Evolutionary conservation across 2,113 vertebrate genomes (phyloP).

Genomic region (Origma solitaria): DNA sequence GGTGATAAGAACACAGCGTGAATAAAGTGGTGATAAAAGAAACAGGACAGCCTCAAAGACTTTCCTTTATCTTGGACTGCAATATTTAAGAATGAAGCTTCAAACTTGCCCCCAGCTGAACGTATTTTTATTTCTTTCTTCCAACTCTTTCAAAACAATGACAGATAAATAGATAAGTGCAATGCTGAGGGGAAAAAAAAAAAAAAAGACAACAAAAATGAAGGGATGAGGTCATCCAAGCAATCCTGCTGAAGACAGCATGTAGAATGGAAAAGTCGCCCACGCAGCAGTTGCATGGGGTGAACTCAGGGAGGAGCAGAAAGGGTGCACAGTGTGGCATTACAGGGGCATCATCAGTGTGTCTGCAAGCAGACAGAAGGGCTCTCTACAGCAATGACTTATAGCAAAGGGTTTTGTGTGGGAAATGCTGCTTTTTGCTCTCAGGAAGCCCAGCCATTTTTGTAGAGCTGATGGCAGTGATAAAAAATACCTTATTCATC

Average conservation of each 20-base stretch:
- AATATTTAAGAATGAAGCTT: neutral
- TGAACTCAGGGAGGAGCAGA: neutral
- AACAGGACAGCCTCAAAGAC: neutral
- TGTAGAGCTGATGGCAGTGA: neutral
- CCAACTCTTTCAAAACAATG: neutral
- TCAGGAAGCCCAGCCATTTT: neutral
- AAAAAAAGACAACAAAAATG: neutral
- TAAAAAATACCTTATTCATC: neutral
- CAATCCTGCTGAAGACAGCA: neutral
- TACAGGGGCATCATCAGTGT: neutral
- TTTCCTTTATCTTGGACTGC: neutral
- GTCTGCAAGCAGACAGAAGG: neutral
- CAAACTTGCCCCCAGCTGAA: neutral
- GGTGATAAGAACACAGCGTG: neutral
- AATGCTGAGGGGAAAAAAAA: neutral
- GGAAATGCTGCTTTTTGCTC: neutral
- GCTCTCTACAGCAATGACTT: neutral
- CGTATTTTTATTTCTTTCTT: neutral
- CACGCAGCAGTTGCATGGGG: neutral
- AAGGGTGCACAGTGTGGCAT: neutral
- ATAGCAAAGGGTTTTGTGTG: neutral
- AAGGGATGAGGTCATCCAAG: neutral
- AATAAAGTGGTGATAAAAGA: neutral
- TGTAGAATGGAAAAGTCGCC: neutral
- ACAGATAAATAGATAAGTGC: neutral